A percentile compares a stretch with the other conserved stretches of the same genome.
Conservation (phyloP, 37 sponge, comb jelly and placozoan genomes). For the Halichondria panicea region DNA sequence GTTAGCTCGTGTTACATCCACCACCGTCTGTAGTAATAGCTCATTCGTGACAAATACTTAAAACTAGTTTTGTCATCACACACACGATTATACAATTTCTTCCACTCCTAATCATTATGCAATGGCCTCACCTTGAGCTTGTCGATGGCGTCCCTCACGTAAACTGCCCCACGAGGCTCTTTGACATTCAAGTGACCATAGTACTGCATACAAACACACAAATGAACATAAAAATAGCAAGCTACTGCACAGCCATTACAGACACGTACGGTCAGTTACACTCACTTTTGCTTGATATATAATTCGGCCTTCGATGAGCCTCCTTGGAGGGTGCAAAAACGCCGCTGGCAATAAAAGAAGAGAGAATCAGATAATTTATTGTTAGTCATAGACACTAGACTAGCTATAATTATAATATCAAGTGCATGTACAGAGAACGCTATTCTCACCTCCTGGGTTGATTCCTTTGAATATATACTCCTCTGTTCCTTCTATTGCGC, state of each 20-base stretch:
- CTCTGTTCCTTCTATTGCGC: too few relatives aligned
- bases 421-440: neutral
- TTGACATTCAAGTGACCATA: slow-evolving; percentile 9
- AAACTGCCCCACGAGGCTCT: slow-evolving; percentile 4
- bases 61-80: too few relatives aligned
- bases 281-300: slow-evolving; percentile 20
- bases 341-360: slow-evolving; percentile 3
- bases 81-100: neutral
- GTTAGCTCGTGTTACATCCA: slow-evolving; percentile 2
- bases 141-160: slow-evolving; percentile 8
- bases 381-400: too few relatives aligned
- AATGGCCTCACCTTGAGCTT: slow-evolving; percentile 20
- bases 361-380: too few relatives aligned
- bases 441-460: neutral
- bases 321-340: slow-evolving; percentile 15
- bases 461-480: neutral
- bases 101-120: neutral
- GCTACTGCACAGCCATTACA: neutral
- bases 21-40: neutral
- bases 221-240: too few relatives aligned
- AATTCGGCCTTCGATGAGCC: neutral
- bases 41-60: too few relatives aligned
- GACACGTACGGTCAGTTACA: neutral
- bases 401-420: neutral
- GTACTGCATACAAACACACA: slow-evolving; percentile 23